Evolutionary conservation across 2,113 vertebrate species (phyloP), one percentile per base, ranked within the genome.

Genomic region (Amphiprion percula): DNA sequence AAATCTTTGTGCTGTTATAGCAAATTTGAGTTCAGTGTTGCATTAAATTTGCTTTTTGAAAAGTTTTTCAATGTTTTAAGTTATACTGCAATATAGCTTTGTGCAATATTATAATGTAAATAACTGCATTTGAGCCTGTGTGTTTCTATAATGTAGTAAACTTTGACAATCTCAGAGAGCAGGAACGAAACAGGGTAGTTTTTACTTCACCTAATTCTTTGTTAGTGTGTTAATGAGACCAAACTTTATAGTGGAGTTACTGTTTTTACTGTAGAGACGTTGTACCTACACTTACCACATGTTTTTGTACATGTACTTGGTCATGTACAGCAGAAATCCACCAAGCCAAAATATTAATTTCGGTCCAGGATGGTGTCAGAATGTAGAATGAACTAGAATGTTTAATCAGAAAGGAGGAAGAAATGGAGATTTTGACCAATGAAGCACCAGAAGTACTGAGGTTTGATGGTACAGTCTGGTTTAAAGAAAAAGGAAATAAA

Each of bases 91-190:
- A 33, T 64, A 44, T 47, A 77, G 30, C 19, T 46, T 75, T 77
- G 88, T 90, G 83, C 87, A 88, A 88, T 88, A 86, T 68, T 82
- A 68, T 68, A 21, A n/a, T 72, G 55, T 69, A 61, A 68, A 63
- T 37, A 67, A 28, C 26, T 39, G 1, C 5, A 44, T 74, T 68
- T 2, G 14, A 83, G 68, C 24, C 55, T 8, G 30, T 65, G 60
- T 58, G 28, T 41, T 41, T 50, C 66, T 30, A 69, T 69, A 0
- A 62, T 70, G 19, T 74, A 24, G 19, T 73, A 4, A 87, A 60
- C 26, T 53, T 59, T 60, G 67, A 83, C 65, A 71, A 70, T 76
- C 76, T 73, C 2, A 62, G 19, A 62, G 6, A 68, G 30, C 3
- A 65, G 50, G 10, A 74, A 44, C 17, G 10, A 64, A 76, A 66